Evolutionary conservation across 2,797 vertebrate species (phyloP).

Genomic region (Notolepis coatsorum): DNA sequence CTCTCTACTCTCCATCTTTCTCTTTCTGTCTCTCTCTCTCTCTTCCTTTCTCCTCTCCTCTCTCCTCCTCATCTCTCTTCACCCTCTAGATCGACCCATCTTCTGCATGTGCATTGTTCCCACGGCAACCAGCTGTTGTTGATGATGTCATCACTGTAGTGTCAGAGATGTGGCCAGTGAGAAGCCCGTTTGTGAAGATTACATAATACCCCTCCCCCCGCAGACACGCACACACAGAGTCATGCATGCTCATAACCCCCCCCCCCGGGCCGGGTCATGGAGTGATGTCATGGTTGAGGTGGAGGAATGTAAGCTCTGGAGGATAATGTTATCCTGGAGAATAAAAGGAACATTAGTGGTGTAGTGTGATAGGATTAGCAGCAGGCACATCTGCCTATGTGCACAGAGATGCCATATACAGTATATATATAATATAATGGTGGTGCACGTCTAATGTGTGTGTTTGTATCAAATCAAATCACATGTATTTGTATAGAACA

Average conservation of each 20-base stretch:
- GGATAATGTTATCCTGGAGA: constrained; percentile 28
- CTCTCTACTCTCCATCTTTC: not conserved
- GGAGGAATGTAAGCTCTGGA: constrained; percentile 12
- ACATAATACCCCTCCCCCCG: constrained; percentile 1
- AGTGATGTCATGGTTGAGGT: constrained; percentile 38
- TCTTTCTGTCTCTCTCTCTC: not conserved
- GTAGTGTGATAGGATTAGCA: constrained; percentile 42
- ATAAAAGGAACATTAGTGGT: constrained; percentile 20
- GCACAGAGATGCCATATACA: not conserved
- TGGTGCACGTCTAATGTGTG: not conserved
- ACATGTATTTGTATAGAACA: too few species aligned
- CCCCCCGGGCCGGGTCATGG: not conserved
- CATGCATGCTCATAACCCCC: not conserved
- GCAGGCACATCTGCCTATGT: constrained; percentile 40
- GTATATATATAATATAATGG: not conserved
- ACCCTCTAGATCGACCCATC: constrained; percentile 20
- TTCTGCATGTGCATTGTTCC: constrained; percentile 5
- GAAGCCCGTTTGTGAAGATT: constrained; percentile 21
- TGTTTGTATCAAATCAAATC: too few species aligned
- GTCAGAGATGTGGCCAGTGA: constrained; percentile 1
- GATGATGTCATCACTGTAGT: not conserved
- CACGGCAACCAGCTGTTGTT: not conserved
- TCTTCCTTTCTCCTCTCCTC: not conserved
- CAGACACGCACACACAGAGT: not conserved
- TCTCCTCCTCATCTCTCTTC: not conserved